Evolutionary conservation across 2,113 vertebrate genomes (phyloP).

Genomic region (Cervus canadensis): DNA sequence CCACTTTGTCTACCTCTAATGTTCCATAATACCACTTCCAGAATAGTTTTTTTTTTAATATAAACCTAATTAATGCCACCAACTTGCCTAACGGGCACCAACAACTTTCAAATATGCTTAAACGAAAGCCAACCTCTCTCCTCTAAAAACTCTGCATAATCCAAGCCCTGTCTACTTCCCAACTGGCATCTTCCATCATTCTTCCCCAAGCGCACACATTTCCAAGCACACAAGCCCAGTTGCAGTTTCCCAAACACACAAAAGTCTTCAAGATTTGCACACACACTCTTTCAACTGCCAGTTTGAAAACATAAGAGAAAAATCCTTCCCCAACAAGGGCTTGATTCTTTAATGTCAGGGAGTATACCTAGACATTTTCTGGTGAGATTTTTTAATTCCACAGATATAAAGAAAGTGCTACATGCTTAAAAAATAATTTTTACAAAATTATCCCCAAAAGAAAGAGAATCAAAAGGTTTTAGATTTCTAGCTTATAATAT

Average conservation of each 20-base stretch:
- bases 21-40: neutral
- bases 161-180: neutral
- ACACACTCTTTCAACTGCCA: neutral
- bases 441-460: neutral
- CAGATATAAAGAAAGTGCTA: neutral
- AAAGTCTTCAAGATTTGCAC: neutral
- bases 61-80: neutral
- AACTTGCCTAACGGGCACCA: neutral
- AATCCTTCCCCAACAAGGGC: neutral
- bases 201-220: neutral
- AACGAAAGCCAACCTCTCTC: neutral
- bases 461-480: neutral
- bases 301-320: neutral
- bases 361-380: neutral
- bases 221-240: neutral
- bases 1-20: neutral
- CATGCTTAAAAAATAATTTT: neutral
- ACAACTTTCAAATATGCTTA: neutral
- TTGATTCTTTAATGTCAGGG: neutral
- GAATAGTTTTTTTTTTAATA: neutral
- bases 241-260: neutral
- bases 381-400: neutral
- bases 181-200: neutral
- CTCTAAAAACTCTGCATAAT: neutral
- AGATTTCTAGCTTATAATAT: neutral